These are phyloP conservation scores for Pteria penguin DNA, from an alignment of 2,888 invertebrate species.

Conservation along the genomic window DNA sequence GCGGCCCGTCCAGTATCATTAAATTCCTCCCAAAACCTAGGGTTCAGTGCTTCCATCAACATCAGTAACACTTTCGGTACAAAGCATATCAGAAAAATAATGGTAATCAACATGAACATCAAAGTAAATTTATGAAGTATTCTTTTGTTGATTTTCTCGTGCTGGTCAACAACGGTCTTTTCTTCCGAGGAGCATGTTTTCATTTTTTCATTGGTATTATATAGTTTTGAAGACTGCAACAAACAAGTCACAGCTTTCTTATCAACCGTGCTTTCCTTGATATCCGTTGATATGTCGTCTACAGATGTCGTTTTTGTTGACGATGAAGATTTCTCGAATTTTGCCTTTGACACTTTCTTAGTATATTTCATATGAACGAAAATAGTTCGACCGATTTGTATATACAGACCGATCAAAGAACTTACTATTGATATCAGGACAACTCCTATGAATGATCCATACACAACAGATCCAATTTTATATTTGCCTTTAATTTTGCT, in stretches of 20 bases:
- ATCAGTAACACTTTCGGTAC: constrained; percentile 8
- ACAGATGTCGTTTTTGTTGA: too few relatives aligned
- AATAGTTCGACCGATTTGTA: constrained; percentile 9
- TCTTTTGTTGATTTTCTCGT: neutral
- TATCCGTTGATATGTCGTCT: too few relatives aligned
- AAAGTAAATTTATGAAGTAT: constrained; percentile 12
- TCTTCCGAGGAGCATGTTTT: too few relatives aligned
- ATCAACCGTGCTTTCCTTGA: too few relatives aligned
- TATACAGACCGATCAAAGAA: constrained; percentile 3
- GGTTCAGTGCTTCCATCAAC: constrained; percentile 5
- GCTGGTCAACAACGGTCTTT: too few relatives aligned
- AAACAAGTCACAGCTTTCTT: too few relatives aligned
- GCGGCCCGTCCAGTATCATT: neutral
- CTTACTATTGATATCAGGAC: neutral
- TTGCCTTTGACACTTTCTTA: too few relatives aligned
- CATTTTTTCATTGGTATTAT: too few relatives aligned
- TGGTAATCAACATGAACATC: constrained; percentile 20
- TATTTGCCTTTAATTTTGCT: neutral
- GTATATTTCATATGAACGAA: neutral
- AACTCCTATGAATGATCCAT: neutral
- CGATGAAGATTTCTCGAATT: too few relatives aligned
- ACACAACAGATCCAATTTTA: constrained; percentile 12
- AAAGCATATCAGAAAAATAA: constrained; percentile 16
- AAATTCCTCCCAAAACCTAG: constrained; percentile 12
- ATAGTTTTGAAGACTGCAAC: too few relatives aligned